These are phyloP conservation scores for Gymnosoma rotundatum DNA, from an alignment of 2,888 invertebrate genomes.

Conservation along the genomic window DNA sequence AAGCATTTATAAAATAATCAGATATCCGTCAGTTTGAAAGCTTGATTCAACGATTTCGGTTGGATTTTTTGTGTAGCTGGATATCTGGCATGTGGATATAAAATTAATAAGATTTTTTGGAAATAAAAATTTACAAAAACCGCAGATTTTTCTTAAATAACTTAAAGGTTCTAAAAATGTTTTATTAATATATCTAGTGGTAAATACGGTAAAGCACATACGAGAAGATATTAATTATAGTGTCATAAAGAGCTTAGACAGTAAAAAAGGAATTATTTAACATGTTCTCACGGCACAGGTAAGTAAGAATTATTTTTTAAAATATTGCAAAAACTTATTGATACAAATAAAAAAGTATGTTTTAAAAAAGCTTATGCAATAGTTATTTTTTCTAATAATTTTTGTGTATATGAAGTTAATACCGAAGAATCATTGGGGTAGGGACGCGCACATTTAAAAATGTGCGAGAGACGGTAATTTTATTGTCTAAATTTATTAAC, in stretches of 20 bases:
- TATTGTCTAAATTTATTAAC: not conserved
- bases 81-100: conserved; percentile 45
- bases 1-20: conserved; percentile 16
- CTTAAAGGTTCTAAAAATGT: conserved; percentile 24
- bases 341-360: not conserved
- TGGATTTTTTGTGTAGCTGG: conserved; percentile 19
- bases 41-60: conserved; percentile 70
- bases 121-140: conserved; percentile 28
- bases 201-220: not conserved
- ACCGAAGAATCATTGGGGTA: conserved; percentile 41
- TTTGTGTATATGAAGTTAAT: conserved; percentile 28
- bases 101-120: not conserved
- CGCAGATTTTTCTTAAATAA: conserved; percentile 33
- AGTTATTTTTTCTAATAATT: conserved; percentile 38
- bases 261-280: conserved; percentile 67
- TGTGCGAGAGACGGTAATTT: conserved; percentile 46
- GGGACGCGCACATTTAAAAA: conserved; percentile 45
- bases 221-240: not conserved
- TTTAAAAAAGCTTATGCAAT: conserved; percentile 62
- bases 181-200: conserved; percentile 33
- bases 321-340: not conserved
- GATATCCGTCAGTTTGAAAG: conserved; percentile 71
- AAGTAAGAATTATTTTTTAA: conserved; percentile 70
- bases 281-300: conserved; percentile 80
- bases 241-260: conserved; percentile 58